Conservation (phyloP, 2,888 invertebrate species). For the Agrochola litura region DNA sequence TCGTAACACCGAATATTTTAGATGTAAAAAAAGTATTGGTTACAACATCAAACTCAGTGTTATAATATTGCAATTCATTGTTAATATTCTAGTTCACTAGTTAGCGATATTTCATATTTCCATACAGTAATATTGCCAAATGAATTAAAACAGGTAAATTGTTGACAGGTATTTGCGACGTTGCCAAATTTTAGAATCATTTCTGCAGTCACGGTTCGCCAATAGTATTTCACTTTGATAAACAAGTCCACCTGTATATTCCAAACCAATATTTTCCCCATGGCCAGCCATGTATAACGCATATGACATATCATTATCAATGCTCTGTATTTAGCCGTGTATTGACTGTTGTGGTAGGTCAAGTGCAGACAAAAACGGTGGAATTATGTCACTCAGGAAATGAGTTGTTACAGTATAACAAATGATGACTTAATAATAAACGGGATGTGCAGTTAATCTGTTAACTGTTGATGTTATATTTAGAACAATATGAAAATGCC, state of each 20-base stretch:
- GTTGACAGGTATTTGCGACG: no score
- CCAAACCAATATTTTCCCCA: conserved; percentile 69
- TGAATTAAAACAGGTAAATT: no score
- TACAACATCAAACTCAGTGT: no score
- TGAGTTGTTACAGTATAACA: conserved; percentile 7
- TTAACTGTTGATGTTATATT: conserved; percentile 32
- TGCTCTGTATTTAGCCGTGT: conserved; percentile 40
- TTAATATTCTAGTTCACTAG: no score
- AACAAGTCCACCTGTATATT: conserved; percentile 33
- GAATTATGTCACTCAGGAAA: conserved; percentile 43
- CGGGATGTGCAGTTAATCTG: conserved; percentile 4
- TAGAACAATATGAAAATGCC: not conserved
- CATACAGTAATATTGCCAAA: no score
- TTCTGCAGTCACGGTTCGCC: not conserved
- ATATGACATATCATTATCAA: conserved; percentile 61
- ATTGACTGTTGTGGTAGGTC: conserved; percentile 45
- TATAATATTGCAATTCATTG: no score
- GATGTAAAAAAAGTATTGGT: no score
- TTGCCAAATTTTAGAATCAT: no score
- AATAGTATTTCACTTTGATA: conserved; percentile 12
- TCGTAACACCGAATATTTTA: no score
- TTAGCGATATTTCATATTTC: no score
- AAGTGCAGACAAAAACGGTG: conserved; percentile 24
- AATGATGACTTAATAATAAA: conserved; percentile 14
- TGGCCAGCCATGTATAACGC: conserved; percentile 74